Evolutionary conservation across 2,888 invertebrate species (phyloP), one percentile per base, ranked within the genome.

Genomic region (Diabrotica balteata): DNA sequence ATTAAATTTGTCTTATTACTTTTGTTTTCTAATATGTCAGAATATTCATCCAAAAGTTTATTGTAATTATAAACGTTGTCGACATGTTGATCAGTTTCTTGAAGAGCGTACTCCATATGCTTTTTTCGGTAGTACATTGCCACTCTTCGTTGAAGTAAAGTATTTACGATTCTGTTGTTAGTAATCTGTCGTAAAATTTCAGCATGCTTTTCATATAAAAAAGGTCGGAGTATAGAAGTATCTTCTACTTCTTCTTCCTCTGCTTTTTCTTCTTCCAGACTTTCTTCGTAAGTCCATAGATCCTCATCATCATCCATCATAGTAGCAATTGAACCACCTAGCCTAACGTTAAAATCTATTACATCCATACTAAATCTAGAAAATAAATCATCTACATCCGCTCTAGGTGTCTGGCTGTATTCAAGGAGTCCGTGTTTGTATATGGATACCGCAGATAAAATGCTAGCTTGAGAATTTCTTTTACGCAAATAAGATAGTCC

Each of bases 81-180:
- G 42, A 75, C 73, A 7, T 73, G 70, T 42, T 77, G 73, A 5
- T 78, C 78, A 2, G 72, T 70, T 70, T 81, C 80, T 65, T 76
- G 75, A 8, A 80, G 67, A 2, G 79, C 80, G 49, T 81, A 78
- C 11, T 81, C 82, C 81, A 82, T 81, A 78, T 81, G 82, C 59
- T 80, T 75, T 58, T 78, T 79, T 67, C 78, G 82, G 67, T 79
- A 83, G 68, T 80, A 80, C 52, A 80, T 80, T 2, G 77, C 77
- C 72, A 83, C 77, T 71, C 81, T 82, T 62, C 78, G 79, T 58
- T 83, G 82, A 5, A 83, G 73, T 64, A 80, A 76, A 58, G 74
- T 77, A 71, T 81, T 83, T 69, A 75, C 77, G 22, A 78, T 71
- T 71, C 69, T 76, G 32, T 66, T 63, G 3, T 49, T 47, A 7